Evolutionary conservation across 2,113 vertebrate species (phyloP), one percentile per base, ranked within the genome.

Genomic region (Nyctereutes procyonoides): DNA sequence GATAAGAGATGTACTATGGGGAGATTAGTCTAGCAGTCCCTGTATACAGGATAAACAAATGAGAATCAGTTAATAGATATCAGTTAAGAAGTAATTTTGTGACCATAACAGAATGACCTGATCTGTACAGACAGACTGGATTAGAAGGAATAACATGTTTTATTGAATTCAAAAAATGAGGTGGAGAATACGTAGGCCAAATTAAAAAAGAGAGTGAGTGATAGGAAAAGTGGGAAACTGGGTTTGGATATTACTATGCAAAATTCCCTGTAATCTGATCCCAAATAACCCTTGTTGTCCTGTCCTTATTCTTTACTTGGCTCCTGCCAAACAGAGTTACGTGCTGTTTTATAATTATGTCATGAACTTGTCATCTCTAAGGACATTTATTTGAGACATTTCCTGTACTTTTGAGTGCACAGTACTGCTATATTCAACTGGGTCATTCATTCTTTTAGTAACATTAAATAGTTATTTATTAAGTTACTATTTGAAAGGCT

Each of bases 61-160:
- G 10, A 71, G 28, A 96, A 73, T 69, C 30, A 38, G 26, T 79
- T 90, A 88, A 77, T 43, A 93, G 30, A 71, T 15, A 79, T 30
- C n/a, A 65, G 26, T 58, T 58, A 77, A 90, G 48, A 96, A 83
- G 32, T n/a, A 73, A 43, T 79, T 95, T 90, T 96, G 20, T 67
- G 35, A n/a, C 43, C 79, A 71, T 63, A 93, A 11, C 22, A 74
- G 24, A 62, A 77, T 63, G 24, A 24, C 15, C 26, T 6, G 2
- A 51, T 77, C 3, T 62, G 1, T 76, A 62, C 1, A 63, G 38
- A 16, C 8, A 48, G 13, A 82, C 32, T 79, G 14, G 73, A 88
- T 79, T 63, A 73, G 14, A 84, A 88, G 15, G 35, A 65, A 93
- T 74, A 84, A 60, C 11, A 26, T 60, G 30, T 0, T 82, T 88